Evolutionary conservation across 1,140 invertebrate species (phyloP), one percentile per base, ranked within the genome.

Genomic region (Copidosoma floridanum): DNA sequence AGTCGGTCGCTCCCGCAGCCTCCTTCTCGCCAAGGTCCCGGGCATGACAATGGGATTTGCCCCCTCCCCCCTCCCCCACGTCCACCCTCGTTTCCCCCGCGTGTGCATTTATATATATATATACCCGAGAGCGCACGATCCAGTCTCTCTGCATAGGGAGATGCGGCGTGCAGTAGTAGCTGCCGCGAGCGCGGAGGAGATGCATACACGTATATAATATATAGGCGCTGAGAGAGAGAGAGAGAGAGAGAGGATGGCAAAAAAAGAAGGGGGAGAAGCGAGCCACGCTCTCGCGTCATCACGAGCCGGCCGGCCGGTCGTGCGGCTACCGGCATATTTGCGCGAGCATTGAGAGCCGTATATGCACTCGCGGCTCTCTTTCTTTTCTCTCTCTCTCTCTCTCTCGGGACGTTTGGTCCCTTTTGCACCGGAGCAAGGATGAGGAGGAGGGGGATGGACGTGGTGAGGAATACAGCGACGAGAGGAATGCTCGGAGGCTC

Each of bases 201-300:
- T n/a, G n/a, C n/a, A n/a, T n/a, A n/a, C n/a, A n/a, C n/a, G n/a
- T n/a, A n/a, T n/a, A n/a, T n/a, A n/a, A n/a, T n/a, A n/a, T n/a
- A n/a, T n/a, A n/a, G n/a, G n/a, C n/a, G 46, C 23, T 11, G 41
- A 26, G 16, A 50, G 18, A 6, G n/a, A 40, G 23, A 52, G 23
- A 35, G 6, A 37, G 16, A 11, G 20, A 58, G 44, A n/a, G n/a
- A n/a, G n/a, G n/a, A n/a, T n/a, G n/a, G n/a, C 16, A 32, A 16
- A 32, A 32, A 52, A 24, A 52, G 23, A 24, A 51, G 35, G 14
- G 26, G 20, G 8, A 14, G 4, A 27, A 56, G 29, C 48, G 21
- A 52, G 57, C 46, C 57, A 59, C 48, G 57, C 50, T 59, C 50
- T 14, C 11, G 21, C 50, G 47, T 52, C 50, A 59, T 53, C 50